These are phyloP conservation scores for Nothocercus julius DNA, from an alignment of 2,113 vertebrate genomes.

Conservation along the genomic window DNA sequence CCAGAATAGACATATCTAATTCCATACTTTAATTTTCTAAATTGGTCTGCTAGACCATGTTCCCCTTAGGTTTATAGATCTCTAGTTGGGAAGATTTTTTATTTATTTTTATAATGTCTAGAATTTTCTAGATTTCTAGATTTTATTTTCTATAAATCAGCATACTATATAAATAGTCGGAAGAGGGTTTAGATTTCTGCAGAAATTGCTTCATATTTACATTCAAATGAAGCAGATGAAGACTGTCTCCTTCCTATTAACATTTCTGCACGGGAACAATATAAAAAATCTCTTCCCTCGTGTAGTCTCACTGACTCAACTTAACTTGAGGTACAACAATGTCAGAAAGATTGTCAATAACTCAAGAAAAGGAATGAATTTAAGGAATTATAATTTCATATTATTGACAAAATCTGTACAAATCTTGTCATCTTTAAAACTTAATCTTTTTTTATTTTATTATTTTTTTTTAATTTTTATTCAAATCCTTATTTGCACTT, in stretches of 20 bases:
- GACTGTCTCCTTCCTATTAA: neutral
- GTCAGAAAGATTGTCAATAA: neutral
- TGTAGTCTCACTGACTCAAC: neutral
- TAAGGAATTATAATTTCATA: neutral
- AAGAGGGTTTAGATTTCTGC: neutral
- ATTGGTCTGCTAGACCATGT: neutral
- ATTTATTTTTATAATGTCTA: neutral
- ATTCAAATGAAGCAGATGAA: neutral
- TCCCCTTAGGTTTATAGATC: neutral
- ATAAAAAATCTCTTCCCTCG: neutral
- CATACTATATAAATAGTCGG: neutral
- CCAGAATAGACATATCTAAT: neutral
- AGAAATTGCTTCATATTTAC: neutral
- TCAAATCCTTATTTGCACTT: neutral
- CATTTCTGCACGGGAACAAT: neutral
- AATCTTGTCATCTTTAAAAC: neutral
- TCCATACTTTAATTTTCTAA: neutral
- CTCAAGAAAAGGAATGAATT: neutral
- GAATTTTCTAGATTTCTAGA: no score
- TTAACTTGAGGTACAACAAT: neutral
- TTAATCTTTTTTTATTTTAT: neutral
- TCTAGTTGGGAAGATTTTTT: neutral
- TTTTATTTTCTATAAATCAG: neutral
- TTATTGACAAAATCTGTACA: neutral
- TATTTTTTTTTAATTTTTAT: neutral